phyloP scores from a whole-genome alignment of 2,797 vertebrate genomes.

The Periparus ater region DNA sequence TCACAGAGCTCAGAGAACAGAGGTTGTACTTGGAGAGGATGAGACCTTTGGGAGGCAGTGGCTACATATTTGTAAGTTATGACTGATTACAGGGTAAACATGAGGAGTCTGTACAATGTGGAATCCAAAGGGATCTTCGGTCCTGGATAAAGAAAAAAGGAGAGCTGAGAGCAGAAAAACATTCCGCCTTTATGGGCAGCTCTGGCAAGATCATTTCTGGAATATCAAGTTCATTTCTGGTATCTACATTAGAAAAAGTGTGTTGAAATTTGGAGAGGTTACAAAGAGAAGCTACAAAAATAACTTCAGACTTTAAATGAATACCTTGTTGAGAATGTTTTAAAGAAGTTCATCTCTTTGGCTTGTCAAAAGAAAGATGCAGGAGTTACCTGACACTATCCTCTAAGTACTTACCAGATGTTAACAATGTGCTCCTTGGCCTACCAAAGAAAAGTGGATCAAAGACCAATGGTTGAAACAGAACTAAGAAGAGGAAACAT shows the following conservation, averaged over 20 bases:
- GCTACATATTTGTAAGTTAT: conserved; percentile 22
- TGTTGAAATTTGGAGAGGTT: conserved; percentile 26
- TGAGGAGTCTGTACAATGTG: not conserved
- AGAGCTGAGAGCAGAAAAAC: not conserved
- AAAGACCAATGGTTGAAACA: not conserved
- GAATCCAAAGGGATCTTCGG: not conserved
- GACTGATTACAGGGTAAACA: conserved; percentile 27
- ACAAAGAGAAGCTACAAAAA: conserved; percentile 24
- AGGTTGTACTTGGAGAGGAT: not conserved
- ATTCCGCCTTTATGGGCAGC: not conserved
- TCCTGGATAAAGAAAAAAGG: conserved; percentile 40
- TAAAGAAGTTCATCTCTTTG: not conserved
- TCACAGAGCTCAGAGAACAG: not conserved
- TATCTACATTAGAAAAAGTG: conserved; percentile 27
- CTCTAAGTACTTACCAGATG: not conserved
- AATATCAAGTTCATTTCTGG: conserved; percentile 48
- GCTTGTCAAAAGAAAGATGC: not conserved
- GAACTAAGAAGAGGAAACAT: not conserved
- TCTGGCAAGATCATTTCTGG: conserved; percentile 8
- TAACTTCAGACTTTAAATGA: not conserved
- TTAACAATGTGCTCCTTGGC: not conserved
- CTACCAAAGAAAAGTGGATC: not conserved
- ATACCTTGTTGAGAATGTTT: not conserved
- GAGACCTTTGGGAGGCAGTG: not conserved
- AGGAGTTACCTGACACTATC: not conserved